These are phyloP conservation scores for Peromyscus polionotus DNA, from an alignment of 2,113 vertebrate species.

Conservation along the genomic window DNA sequence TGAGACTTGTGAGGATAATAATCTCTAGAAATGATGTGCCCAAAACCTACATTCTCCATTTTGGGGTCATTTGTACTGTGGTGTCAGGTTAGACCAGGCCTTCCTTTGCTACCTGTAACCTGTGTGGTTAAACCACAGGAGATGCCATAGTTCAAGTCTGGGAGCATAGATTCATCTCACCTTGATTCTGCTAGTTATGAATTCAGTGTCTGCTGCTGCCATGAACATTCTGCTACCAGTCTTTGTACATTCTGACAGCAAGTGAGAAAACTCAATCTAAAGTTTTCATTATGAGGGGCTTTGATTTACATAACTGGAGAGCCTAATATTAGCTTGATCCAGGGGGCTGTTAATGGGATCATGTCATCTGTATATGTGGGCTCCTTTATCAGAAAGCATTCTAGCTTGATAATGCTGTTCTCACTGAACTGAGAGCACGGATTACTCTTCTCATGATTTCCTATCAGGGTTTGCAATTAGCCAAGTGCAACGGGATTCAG, in stretches of 20 bases:
- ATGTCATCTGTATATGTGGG: neutral
- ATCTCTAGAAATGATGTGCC: neutral
- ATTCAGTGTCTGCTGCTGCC: neutral
- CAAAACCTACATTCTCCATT: neutral
- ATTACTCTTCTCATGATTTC: neutral
- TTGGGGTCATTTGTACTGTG: neutral
- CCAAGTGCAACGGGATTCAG: neutral
- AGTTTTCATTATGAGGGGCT: neutral
- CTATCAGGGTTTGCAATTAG: neutral
- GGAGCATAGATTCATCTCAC: neutral
- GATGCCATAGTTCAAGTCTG: neutral
- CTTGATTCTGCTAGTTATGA: neutral
- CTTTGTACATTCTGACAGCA: neutral
- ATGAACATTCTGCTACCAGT: neutral
- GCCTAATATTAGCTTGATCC: neutral
- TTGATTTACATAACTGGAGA: neutral
- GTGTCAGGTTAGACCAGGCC: neutral
- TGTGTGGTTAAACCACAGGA: neutral
- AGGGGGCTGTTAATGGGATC: neutral
- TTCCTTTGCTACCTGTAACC: neutral
- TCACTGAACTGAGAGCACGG: neutral
- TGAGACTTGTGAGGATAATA: neutral
- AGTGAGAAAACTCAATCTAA: neutral
- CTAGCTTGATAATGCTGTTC: neutral
- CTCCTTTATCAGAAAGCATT: neutral